These are phyloP conservation scores for Oscheius sp. DNA, from an alignment of 2,888 invertebrate species.

Conservation along the genomic window DNA sequence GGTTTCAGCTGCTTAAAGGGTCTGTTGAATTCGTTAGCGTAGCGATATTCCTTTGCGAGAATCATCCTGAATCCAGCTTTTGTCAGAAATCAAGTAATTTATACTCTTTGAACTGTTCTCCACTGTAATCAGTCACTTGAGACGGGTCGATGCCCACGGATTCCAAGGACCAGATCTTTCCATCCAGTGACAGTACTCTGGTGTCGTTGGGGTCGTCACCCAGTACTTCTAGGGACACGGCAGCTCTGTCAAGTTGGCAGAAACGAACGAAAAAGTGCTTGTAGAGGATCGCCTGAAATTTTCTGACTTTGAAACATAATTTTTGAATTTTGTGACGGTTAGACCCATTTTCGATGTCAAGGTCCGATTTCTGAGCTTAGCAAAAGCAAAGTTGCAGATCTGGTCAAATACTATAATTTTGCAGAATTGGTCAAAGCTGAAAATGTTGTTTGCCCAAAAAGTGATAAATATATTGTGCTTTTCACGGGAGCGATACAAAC, in stretches of 20 bases:
- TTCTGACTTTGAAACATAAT: too few species aligned
- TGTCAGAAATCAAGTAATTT: background rate
- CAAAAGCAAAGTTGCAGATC: too few species aligned
- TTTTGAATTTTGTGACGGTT: too few species aligned
- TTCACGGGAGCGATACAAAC: too few species aligned
- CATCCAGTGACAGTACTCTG: background rate
- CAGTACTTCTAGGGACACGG: background rate
- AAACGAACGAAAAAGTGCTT: background rate
- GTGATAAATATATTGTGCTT: too few species aligned
- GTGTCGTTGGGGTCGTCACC: background rate
- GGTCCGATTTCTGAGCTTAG: too few species aligned
- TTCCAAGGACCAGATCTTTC: background rate
- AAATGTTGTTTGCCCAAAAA: too few species aligned
- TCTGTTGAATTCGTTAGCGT: background rate
- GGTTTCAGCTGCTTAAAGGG: background rate
- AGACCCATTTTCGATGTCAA: too few species aligned
- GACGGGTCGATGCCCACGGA: too few species aligned
- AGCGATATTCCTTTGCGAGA: background rate
- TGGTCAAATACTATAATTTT: too few species aligned
- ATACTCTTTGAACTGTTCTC: background rate
- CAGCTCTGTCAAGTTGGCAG: background rate
- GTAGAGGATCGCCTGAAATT: background rate
- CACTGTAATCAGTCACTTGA: background rate
- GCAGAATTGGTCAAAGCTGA: too few species aligned
- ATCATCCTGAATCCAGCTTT: background rate